Percentiles rank a stretch among this genome's conserved stretches.
phyloP scores from a whole-genome alignment of 2,113 vertebrate genomes.

The Aramus guarauna region DNA sequence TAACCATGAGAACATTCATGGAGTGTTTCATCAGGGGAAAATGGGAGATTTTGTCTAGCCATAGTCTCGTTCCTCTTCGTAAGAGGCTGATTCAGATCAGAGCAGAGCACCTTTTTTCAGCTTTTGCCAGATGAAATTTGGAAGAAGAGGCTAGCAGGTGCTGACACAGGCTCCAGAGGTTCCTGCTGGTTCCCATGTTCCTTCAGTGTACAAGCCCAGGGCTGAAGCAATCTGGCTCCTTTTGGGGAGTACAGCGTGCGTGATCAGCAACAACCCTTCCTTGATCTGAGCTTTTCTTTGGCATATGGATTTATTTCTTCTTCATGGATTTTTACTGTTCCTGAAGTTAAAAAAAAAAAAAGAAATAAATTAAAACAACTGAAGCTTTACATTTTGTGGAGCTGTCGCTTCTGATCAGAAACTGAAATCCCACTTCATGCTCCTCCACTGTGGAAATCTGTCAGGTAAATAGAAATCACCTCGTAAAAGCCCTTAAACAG shows the following conservation, averaged over 20 bases:
- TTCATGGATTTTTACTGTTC: not conserved
- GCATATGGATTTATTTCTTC: not conserved
- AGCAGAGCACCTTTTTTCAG: not conserved
- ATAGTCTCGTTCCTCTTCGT: not conserved
- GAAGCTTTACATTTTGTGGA: not conserved
- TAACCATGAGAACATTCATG: not conserved
- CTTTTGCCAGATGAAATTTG: not conserved
- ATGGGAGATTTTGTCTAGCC: not conserved
- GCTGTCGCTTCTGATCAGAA: constrained; percentile 21
- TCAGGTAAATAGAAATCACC: constrained; percentile 68
- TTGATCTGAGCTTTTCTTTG: not conserved
- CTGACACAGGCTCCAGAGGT: not conserved
- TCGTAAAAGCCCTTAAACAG: constrained; percentile 57
- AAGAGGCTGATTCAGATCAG: not conserved
- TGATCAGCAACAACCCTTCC: not conserved
- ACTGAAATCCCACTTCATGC: constrained; percentile 18
- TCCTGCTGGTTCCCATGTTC: not conserved
- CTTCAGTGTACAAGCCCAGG: not conserved
- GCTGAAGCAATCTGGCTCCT: not conserved
- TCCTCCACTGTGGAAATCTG: constrained; percentile 55
- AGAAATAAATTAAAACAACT: not conserved
- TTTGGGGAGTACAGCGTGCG: not conserved
- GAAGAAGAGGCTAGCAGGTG: not conserved
- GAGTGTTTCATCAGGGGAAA: not conserved
- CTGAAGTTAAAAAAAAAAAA: not conserved